Evolutionary conservation across 1,140 invertebrate species (phyloP), one percentile per base, ranked within the genome.

Genomic region (Marisa cornuarietis): DNA sequence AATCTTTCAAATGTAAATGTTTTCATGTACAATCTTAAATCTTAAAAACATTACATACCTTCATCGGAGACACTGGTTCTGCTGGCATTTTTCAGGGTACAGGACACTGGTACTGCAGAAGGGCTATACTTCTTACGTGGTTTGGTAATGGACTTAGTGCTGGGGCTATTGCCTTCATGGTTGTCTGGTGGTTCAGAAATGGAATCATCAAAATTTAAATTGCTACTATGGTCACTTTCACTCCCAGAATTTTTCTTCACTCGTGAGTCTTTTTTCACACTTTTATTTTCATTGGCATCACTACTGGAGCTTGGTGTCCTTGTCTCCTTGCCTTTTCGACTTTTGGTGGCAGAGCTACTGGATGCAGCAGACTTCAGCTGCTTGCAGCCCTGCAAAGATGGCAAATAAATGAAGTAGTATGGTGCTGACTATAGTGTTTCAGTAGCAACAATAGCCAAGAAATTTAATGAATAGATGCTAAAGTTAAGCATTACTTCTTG

Each of bases 371-470:
- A 78, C 51, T 76, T 78, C 76, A 6, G 58, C 76, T 68, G 76
- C 62, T 54, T 81, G 52, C n/a, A 81, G 49, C n/a, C 71, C 80
- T 81, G 71, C 13, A 81, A 77, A n/a, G 58, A 58, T 14, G 51
- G n/a, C n/a, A 58, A 18, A 58, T 54, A 11, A 42, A 14, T 58
- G 8, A 58, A 58, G 54, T 58, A 6, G 54, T 1, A 58, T 14
- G 54, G 54, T 58, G 54, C 54, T 58, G 54, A 58, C 54, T 18
- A 58, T 9, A 58, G 66, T 13, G 22, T 13, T 11, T 42, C 24
- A 63, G 13, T n/a, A 76, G 20, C 20, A 26, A 75, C 72, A 75
- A 18, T 58, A n/a, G 42, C 42, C 42, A 31, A 73, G n/a, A 73
- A 42, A 22, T 18, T 20, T 65, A 65, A 75, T 18, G 49, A 75